Base-by-base conservation (phyloP, 2,113 vertebrate species). In the Eira barbara region DNA sequence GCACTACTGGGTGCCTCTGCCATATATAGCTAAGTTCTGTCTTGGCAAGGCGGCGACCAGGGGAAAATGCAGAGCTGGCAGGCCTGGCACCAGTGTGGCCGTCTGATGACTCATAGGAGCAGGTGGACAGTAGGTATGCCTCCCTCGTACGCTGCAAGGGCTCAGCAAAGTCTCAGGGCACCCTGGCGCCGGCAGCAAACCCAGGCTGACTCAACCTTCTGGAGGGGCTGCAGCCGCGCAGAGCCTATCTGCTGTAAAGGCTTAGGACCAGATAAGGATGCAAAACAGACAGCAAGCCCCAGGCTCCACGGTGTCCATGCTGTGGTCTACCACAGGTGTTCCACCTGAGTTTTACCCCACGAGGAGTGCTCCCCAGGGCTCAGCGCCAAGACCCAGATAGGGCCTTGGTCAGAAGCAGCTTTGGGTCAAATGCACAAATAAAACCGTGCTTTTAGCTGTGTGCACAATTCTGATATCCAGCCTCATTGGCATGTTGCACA, bases 41-140 rank as follows among this genome's bases (percentile, higher is more conserved):
- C 90, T 79, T 0, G 3, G 90, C n/a, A 5, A 3, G 3, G 87
- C 59, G 80, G 92, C 7, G 15, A 81, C 47, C 15, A 25, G 79
- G 85, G 89, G 74, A 52, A 92, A 89, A 29, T 0, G 20, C 52
- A 49, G 87, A 92, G 95, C 95, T 83, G 82, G 92, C 82, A 96
- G 88, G 69, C 47, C 52, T 12, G 45, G 87, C 34, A 78, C 73
- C 67, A 81, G 52, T 15, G 85, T 61, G 96, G 97, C 87, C 92
- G 87, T 61, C 76, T 36, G 59, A 59, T 97, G 97, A 98, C 92
- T 98, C 97, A 96, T 0, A 34, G 71, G 61, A 92, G 71, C 97
- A 97, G 96, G 97, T 94, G 94, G 96, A 96, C 42, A 79, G 94
- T 52, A 96, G 97, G 97, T 94, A 94, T 92, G 94, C 39, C 90